phyloP scores from a whole-genome alignment of 1,140 invertebrate species.

The Heliconius nattereri region DNA sequence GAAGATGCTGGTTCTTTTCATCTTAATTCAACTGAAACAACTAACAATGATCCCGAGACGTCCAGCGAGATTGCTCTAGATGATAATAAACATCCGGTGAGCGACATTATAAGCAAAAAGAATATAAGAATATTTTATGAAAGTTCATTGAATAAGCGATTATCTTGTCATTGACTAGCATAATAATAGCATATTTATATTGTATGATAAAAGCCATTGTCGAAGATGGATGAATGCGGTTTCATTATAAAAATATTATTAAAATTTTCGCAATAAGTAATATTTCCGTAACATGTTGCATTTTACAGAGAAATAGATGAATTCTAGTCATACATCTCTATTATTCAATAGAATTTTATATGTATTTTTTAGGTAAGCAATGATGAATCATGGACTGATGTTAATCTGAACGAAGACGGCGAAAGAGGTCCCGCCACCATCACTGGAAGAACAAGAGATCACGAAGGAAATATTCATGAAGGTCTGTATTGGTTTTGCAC shows the following conservation, averaged over 20 bases:
- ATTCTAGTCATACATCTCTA: no score
- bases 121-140: no score
- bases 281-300: no score
- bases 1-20: constrained; percentile 87
- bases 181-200: not conserved
- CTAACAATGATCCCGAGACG: constrained; percentile 84
- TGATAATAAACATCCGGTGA: constrained; percentile 85
- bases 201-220: not conserved
- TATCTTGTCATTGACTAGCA: not conserved
- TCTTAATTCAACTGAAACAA: constrained; percentile 85
- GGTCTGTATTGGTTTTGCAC: constrained; percentile 62
- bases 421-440: constrained; percentile 78
- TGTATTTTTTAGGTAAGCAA: constrained; percentile 72
- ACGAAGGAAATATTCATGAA: constrained; percentile 83
- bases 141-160: not conserved
- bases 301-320: no score
- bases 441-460: constrained; percentile 66
- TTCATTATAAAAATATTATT: no score
- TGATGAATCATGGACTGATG: constrained; percentile 95
- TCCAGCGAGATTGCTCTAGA: constrained; percentile 84
- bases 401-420: constrained; percentile 93
- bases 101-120: constrained; percentile 25
- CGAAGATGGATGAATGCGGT: no score
- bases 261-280: no score
- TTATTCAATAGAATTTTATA: no score